Base-by-base conservation (phyloP, 1,140 invertebrate genomes). In the Schlechtendalia chinensis region DNA sequence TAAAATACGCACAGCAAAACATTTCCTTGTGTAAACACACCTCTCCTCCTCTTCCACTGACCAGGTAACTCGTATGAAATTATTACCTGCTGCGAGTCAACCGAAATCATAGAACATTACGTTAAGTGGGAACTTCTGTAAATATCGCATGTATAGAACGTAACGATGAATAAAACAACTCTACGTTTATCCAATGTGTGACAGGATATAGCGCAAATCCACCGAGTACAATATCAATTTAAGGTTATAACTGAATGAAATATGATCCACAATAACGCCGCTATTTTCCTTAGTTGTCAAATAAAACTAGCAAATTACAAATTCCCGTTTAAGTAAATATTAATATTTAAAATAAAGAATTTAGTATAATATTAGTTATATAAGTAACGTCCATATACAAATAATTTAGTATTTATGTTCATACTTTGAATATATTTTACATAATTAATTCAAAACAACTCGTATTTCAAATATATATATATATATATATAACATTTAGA, bases 1-100 rank as follows among this genome's bases (percentile, higher is more conserved):
- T 59, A 45, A 77, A 77, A 77, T 77, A 39, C 32, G 56, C 29
- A 77, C 32, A 14, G 54, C 58, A 59, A 56, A 75, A 75, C 72
- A 45, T 75, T 54, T 16, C 11, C 69, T 22, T 58, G n/a, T 75
- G 12, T n/a, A 74, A 74, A 39, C 50, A 6, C 53, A 74, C 53
- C n/a, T n/a, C n/a, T n/a, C n/a, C n/a, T n/a, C 19, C 53, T 74
- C 27, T n/a, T 54, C 71, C 17, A 56, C 50, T 27, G 45, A 17
- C 29, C 12, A 5, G n/a, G 22, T 32, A 29, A 27, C 11, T 59
- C 1, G 29, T 54, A 54, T 54, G 53, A 54, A 12, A 12, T 72
- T 53, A 59, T 74, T 74, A 74, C 71, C 53, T 56, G 4, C 27
- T 59, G 5, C 2, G 17, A 75, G 29, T 58, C 19, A 17, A 58